These are phyloP conservation scores for Bucco capensis DNA, from an alignment of 2,113 vertebrate genomes.

Conservation along the genomic window DNA sequence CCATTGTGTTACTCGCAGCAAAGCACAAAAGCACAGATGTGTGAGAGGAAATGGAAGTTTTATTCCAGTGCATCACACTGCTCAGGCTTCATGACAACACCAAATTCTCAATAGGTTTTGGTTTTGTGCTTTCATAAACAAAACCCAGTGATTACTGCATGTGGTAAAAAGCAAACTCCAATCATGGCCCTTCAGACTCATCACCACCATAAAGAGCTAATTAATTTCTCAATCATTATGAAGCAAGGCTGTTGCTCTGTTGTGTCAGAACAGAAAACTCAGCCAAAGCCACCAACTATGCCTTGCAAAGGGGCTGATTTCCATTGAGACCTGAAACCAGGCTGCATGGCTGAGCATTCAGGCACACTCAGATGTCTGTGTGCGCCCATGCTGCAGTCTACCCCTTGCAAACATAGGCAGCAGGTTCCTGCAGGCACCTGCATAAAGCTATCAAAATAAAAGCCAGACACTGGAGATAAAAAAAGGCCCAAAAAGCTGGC, in stretches of 20 bases:
- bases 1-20: constrained; percentile 15
- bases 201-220: neutral
- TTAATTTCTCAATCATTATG: constrained; percentile 15
- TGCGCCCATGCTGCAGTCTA: neutral
- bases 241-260: neutral
- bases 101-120: constrained; percentile 28
- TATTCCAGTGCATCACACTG: neutral
- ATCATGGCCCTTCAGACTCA: constrained; percentile 14
- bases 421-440: neutral
- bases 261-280: neutral
- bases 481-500: neutral
- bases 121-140: constrained; percentile 25
- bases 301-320: neutral
- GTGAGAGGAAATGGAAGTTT: constrained; percentile 18
- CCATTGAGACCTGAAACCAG: neutral
- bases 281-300: neutral
- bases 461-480: neutral
- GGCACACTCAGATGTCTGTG: neutral
- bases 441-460: neutral
- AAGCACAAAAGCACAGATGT: constrained; percentile 34
- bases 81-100: constrained; percentile 16
- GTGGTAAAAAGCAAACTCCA: constrained; percentile 17
- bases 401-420: neutral
- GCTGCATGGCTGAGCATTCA: neutral
- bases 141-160: constrained; percentile 16